Base-by-base conservation (phyloP, 2,797 vertebrate genomes). In the Rhadinocentrus ornatus region DNA sequence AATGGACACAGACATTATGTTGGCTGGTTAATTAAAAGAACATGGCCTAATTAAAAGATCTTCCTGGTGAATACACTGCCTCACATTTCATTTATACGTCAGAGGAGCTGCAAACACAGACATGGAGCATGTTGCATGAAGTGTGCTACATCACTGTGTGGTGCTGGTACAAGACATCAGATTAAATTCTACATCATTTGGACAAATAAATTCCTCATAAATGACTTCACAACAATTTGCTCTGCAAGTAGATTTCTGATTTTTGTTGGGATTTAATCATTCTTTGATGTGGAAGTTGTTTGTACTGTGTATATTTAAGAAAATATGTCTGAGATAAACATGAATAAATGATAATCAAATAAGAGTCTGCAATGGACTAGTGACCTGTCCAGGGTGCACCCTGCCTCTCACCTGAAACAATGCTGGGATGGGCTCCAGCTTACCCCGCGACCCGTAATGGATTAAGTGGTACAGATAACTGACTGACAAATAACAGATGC, bases 1-100 rank as follows among this genome's bases (percentile, higher is more conserved):
- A 91, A 90, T 80, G 88, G 90, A 90, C 87, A 89, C 71, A 75
- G 90, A 87, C 87, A 77, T 84, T 87, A 82, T 63, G 70, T 75
- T 22, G 75, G 78, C 80, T 85, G 88, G 64, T 92, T 92, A 93
- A 94, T 94, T 93, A 94, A 92, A 91, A 77, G 83, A 85, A 86
- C 85, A 83, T 53, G 56, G 87, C 46, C 83, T 89, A 89, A 91
- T 92, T 92, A 91, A 91, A 83, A 78, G 75, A 85, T 79, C 71
- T 77, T 87, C 53, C 53, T 60, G 37, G 67, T 81, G 86, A 91
- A 91, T 77, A 81, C 77, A 66, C 53, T 6, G 34, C 65, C 66
- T 78, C 58, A 2, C 76, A 70, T 80, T 80, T 70, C 0, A 78
- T 89, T 89, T 83, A 54, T 77, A 85, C 65, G 81, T 86, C 79